These are phyloP conservation scores for Rhingia campestris DNA, from an alignment of 2,888 invertebrate genomes.

Conservation along the genomic window DNA sequence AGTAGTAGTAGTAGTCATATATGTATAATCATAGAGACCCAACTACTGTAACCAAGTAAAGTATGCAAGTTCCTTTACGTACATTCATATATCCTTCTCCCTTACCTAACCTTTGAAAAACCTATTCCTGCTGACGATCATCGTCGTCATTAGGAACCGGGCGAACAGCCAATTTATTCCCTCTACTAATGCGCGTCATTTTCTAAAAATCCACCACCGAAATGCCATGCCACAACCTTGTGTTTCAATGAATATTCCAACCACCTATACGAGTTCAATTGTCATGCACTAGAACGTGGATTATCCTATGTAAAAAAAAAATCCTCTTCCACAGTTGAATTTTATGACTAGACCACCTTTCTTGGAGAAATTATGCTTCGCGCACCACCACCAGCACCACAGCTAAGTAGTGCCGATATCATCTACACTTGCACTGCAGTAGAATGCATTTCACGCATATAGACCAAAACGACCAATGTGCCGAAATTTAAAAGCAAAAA, in stretches of 20 bases:
- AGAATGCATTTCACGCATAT: constrained; percentile 18
- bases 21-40: not conserved
- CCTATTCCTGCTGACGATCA: not conserved
- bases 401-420: constrained; percentile 1
- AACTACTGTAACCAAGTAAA: not conserved
- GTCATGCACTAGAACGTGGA: not conserved
- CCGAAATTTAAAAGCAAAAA: constrained; percentile 39
- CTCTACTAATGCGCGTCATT: not conserved
- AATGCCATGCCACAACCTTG: constrained; percentile 5
- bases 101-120: not conserved
- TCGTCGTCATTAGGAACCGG: not conserved
- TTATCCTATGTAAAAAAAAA: not conserved
- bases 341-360: constrained; percentile 2
- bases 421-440: constrained; percentile 18
- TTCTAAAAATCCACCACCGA: not conserved
- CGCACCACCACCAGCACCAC: not conserved
- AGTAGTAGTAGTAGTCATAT: too few species aligned
- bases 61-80: not conserved
- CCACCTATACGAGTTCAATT: constrained; percentile 6
- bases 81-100: not conserved
- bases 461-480: constrained; percentile 50
- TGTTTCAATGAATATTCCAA: not conserved
- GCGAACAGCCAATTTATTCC: not conserved
- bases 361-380: constrained; percentile 4
- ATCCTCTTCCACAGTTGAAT: not conserved